Conservation (phyloP, 2,113 vertebrate species). For the Saguinus midas region DNA sequence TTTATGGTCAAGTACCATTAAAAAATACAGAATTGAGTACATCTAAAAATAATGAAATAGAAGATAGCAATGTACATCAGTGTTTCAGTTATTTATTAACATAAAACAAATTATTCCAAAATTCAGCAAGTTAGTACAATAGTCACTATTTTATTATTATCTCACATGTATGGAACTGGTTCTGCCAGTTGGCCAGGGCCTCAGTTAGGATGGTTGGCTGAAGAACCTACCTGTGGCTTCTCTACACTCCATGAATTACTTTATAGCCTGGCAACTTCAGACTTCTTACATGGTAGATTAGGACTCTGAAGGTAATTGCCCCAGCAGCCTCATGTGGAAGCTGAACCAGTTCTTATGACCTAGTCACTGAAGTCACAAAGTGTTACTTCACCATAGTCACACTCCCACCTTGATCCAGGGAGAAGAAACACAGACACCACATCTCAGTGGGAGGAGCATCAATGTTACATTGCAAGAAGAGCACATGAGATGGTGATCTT, state of each 20-base stretch:
- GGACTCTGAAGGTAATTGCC: not conserved
- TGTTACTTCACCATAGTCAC: not conserved
- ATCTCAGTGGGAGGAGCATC: not conserved
- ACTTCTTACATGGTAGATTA: not conserved
- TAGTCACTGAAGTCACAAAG: not conserved
- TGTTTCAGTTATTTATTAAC: not conserved
- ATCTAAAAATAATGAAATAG: not conserved
- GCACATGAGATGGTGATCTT: not conserved
- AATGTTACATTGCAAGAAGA: not conserved
- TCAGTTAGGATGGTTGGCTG: not conserved
- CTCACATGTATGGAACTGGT: not conserved
- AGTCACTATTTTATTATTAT: not conserved
- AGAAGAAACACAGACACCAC: not conserved
- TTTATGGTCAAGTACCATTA: not conserved
- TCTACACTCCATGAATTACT: not conserved
- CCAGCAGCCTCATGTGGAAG: not conserved
- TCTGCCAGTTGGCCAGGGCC: not conserved
- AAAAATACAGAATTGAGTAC: not conserved
- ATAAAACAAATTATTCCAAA: not conserved
- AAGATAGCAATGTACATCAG: not conserved
- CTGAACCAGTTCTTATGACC: not conserved
- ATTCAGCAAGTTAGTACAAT: not conserved
- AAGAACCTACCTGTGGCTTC: not conserved
- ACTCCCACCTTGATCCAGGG: not conserved
- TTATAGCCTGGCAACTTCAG: not conserved